A percentile compares a stretch with the other conserved stretches of the same genome.
These are phyloP conservation scores for Caenorhabditis remanei DNA, from an alignment of 1,140 invertebrate genomes.

Conservation along the genomic window DNA sequence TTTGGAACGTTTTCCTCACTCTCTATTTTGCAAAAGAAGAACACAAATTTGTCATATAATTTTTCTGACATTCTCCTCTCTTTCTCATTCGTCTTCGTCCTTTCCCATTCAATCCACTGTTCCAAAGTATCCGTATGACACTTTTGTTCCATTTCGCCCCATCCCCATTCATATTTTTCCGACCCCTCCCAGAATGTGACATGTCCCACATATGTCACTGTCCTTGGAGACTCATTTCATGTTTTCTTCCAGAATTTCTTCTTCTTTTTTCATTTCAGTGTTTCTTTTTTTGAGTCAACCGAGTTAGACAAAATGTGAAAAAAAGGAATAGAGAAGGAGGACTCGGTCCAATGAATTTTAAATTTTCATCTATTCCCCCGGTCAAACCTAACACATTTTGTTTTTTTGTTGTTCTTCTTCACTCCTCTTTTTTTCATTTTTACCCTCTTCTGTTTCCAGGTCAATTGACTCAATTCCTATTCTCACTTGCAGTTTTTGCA, in stretches of 20 bases:
- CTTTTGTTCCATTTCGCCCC: neutral
- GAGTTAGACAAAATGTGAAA: neutral
- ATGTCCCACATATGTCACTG: neutral
- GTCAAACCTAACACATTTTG: slow-evolving; percentile 13
- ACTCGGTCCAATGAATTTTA: slow-evolving; percentile 52
- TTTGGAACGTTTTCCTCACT: no score
- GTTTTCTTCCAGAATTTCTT: neutral
- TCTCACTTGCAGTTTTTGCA: neutral
- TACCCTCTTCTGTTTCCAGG: neutral
- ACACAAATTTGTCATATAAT: neutral
- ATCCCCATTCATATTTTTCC: neutral
- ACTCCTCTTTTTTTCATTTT: neutral
- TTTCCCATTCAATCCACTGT: no score
- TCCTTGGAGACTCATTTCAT: slow-evolving; percentile 41
- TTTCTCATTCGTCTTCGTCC: neutral
- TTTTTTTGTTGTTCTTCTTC: neutral
- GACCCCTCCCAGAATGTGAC: neutral
- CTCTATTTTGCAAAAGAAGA: neutral
- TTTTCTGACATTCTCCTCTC: neutral
- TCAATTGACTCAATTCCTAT: neutral
- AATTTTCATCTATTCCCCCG: slow-evolving; percentile 20
- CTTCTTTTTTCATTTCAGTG: slow-evolving; percentile 23
- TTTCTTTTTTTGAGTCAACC: neutral
- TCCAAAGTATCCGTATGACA: neutral
- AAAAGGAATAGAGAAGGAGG: neutral